phyloP scores from a whole-genome alignment of 2,113 vertebrate genomes.

The Gasterosteus nipponicus region DNA sequence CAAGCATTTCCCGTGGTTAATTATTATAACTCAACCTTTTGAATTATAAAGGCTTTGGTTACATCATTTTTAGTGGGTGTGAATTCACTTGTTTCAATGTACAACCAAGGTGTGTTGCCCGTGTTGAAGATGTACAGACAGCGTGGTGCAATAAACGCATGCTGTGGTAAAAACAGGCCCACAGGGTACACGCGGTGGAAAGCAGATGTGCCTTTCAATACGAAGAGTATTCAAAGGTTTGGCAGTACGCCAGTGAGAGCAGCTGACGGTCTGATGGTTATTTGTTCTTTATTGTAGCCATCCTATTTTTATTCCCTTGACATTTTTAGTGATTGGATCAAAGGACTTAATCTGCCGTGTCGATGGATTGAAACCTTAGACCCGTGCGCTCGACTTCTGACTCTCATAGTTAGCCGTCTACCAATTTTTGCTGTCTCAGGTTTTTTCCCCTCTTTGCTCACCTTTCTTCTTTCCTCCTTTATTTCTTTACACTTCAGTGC shows the following conservation, averaged over 20 bases:
- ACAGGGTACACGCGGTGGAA: not conserved
- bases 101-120: not conserved
- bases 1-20: not conserved
- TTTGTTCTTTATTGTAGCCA: not conserved
- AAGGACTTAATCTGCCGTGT: not conserved
- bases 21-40: not conserved
- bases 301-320: slow-evolving; percentile 5
- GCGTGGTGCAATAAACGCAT: not conserved
- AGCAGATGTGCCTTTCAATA: slow-evolving; percentile 1
- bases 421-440: slow-evolving; percentile 1
- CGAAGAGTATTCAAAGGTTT: not conserved
- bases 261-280: not conserved
- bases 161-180: not conserved
- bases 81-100: not conserved
- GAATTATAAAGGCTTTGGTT: not conserved
- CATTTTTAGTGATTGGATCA: slow-evolving; percentile 3
- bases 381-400: not conserved
- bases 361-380: not conserved
- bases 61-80: not conserved
- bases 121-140: not conserved
- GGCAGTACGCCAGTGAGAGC: not conserved
- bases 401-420: not conserved
- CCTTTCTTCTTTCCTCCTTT: slow-evolving; percentile 13
- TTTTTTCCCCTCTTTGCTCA: slow-evolving; percentile 21
- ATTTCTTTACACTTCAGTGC: not conserved